Evolutionary conservation across 1,140 invertebrate genomes (phyloP).

Genomic region (Cyclargus thomasi): DNA sequence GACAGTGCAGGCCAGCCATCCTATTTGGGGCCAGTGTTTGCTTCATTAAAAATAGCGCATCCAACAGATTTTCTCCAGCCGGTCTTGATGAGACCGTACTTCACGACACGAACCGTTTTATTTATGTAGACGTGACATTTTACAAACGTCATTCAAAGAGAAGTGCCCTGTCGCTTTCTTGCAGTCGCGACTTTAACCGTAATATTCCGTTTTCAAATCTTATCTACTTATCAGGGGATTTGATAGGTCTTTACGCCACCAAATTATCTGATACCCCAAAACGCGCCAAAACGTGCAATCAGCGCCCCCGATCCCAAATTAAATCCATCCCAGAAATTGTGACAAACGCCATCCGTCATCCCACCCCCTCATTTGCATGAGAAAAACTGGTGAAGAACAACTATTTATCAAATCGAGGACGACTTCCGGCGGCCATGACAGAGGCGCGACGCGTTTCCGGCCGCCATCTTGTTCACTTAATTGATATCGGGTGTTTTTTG

Average conservation of each 20-base stretch:
- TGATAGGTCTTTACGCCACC: slow-evolving; percentile 17
- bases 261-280: slow-evolving; percentile 53
- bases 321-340: slow-evolving; percentile 68
- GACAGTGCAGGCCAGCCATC: too few relatives aligned
- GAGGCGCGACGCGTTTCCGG: slow-evolving; percentile 33
- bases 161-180: too few relatives aligned
- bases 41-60: too few relatives aligned
- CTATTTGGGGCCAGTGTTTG: too few relatives aligned
- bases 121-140: too few relatives aligned
- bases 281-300: slow-evolving; percentile 52
- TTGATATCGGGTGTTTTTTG: neutral
- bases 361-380: slow-evolving; percentile 69
- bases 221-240: too few relatives aligned
- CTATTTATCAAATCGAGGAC: slow-evolving; percentile 72
- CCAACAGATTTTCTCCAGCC: too few relatives aligned
- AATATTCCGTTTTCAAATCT: too few relatives aligned
- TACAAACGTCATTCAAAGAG: too few relatives aligned
- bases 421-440: slow-evolving; percentile 65
- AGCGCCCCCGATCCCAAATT: slow-evolving; percentile 56
- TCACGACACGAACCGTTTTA: too few relatives aligned
- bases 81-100: too few relatives aligned
- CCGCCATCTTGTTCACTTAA: slow-evolving; percentile 7
- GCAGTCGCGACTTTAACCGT: too few relatives aligned
- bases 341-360: slow-evolving; percentile 67
- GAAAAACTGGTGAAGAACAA: slow-evolving; percentile 73